phyloP scores from a whole-genome alignment of 2,113 vertebrate species.

The Coreoperca whiteheadi region DNA sequence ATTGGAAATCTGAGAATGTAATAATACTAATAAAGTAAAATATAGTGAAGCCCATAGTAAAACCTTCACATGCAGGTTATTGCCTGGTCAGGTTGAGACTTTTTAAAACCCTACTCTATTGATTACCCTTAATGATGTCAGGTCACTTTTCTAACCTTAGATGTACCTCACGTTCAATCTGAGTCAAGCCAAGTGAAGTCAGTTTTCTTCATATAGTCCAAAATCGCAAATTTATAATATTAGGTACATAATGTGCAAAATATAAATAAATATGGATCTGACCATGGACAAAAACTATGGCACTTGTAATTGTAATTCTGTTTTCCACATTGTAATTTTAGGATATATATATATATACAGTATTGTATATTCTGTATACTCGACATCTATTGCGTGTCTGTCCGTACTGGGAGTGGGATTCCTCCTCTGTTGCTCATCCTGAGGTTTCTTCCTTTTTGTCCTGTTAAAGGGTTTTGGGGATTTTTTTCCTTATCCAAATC shows the following conservation, averaged over 20 bases:
- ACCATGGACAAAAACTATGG: too few species aligned
- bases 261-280: not conserved
- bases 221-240: too few species aligned
- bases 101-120: not conserved
- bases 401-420: too few species aligned
- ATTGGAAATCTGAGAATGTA: not conserved
- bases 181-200: not conserved
- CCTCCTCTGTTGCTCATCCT: too few species aligned
- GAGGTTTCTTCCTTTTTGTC: too few species aligned
- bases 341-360: too few species aligned
- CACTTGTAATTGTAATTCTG: too few species aligned
- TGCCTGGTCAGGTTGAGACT: not conserved
- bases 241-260: not conserved
- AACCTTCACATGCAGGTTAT: not conserved
- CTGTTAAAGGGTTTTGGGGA: too few species aligned
- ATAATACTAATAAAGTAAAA: not conserved
- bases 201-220: not conserved
- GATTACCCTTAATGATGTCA: not conserved
- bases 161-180: not conserved
- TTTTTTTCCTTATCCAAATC: too few species aligned
- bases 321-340: not conserved
- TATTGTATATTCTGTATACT: not conserved
- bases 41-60: not conserved
- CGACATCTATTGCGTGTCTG: not conserved
- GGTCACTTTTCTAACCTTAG: not conserved